These are phyloP conservation scores for Epinotia demarniana DNA, from an alignment of 2,888 invertebrate genomes.

Conservation along the genomic window DNA sequence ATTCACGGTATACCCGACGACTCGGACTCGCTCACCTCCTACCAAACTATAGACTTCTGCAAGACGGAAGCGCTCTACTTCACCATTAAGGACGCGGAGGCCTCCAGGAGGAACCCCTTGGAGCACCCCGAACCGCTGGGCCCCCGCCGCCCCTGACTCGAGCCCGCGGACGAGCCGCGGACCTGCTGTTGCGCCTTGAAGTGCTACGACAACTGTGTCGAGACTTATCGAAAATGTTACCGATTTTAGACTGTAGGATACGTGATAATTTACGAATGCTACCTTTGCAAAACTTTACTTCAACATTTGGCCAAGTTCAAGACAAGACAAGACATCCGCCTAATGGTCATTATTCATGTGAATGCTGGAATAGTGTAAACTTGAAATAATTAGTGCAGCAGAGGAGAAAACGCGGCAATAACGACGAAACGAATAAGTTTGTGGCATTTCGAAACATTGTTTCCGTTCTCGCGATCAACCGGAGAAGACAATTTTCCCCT, in stretches of 20 bases:
- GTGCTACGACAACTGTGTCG: neutral
- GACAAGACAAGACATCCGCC: too few relatives aligned
- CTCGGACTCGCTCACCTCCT: neutral
- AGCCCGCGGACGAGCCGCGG: neutral
- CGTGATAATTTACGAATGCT: neutral
- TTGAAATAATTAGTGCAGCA: too few relatives aligned
- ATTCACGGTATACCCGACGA: neutral
- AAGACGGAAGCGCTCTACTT: conserved; percentile 16
- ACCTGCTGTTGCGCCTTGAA: neutral
- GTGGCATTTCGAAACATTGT: too few relatives aligned
- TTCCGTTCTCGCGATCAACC: too few relatives aligned
- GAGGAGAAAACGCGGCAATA: too few relatives aligned
- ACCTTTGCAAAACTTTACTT: too few relatives aligned
- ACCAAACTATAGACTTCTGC: neutral
- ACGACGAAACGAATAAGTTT: too few relatives aligned
- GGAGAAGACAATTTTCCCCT: too few relatives aligned
- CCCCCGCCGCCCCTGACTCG: neutral
- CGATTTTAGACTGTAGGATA: neutral
- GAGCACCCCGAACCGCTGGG: neutral
- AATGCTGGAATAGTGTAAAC: too few relatives aligned
- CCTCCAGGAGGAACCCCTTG: neutral
- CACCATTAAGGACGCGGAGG: neutral
- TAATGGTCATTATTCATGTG: too few relatives aligned
- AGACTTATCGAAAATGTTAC: neutral
- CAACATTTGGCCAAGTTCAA: too few relatives aligned